Percentiles rank a stretch among this genome's conserved stretches.
Conservation (phyloP, 2,113 vertebrate genomes). For the Mormyrus lacerda region DNA sequence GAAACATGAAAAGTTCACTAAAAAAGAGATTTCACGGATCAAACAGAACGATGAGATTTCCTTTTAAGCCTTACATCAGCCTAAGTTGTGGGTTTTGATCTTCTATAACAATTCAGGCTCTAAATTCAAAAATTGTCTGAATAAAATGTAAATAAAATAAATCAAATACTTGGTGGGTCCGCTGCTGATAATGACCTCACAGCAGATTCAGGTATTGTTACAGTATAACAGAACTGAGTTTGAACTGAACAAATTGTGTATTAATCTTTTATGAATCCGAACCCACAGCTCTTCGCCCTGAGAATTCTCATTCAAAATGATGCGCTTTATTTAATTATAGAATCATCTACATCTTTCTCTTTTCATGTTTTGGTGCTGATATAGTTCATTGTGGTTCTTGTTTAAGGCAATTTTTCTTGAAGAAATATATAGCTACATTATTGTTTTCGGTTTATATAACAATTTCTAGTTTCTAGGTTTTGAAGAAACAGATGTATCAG, state of each 20-base stretch:
- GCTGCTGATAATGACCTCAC: not conserved
- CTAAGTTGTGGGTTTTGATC: not conserved
- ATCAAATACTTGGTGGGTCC: not conserved
- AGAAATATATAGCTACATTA: not conserved
- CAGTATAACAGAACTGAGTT: not conserved
- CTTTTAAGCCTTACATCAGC: not conserved
- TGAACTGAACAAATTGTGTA: not conserved
- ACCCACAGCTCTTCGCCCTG: not conserved
- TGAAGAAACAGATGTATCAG: not conserved
- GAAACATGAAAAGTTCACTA: not conserved
- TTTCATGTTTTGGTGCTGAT: not conserved
- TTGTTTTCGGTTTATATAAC: not conserved
- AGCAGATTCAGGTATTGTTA: not conserved
- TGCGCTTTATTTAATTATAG: not conserved
- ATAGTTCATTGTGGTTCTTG: not conserved
- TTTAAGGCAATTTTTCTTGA: not conserved
- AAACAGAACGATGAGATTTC: not conserved
- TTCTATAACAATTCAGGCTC: not conserved
- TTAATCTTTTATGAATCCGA: not conserved
- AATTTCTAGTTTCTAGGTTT: not conserved
- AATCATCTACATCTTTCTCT: not conserved
- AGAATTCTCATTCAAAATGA: not conserved
- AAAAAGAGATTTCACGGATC: not conserved
- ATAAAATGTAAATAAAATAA: not conserved
- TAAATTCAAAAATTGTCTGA: not conserved